Evolutionary conservation across 1,140 invertebrate species (phyloP), one percentile per base, ranked within the genome.

Genomic region (Drosophila mayri): DNA sequence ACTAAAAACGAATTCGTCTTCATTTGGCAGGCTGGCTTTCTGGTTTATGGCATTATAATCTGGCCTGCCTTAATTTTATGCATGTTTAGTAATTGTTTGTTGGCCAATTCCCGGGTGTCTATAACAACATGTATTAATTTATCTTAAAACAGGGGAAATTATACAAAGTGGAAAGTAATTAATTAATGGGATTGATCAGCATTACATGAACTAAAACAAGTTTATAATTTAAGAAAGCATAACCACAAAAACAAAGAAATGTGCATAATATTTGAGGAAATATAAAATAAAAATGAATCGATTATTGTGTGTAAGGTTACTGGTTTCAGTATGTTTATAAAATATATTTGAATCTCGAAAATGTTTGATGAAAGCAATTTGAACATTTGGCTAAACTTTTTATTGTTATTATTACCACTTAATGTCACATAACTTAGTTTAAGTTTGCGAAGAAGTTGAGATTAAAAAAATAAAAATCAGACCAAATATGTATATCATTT

Each of bases 1-100:
- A 35, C 35, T 22, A 49, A 41, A 65, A 64, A 54, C 50, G 25
- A 64, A 62, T 52, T 81, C 67, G 62, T 77, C 50, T 64, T 35
- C 35, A 43, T 55, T 35, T 25, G 20, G 20, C 8, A 8, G n/a
- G 41, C 38, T 20, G 37, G 38, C 20, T 35, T 37, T 68, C 30
- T 70, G 47, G 62, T 54, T 54, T 67, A 54, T n/a, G 30, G 47
- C n/a, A 10, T 40, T 30, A 54, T 70, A 66, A 30, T 30, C 6
- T 12, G n/a, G n/a, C 38, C 38, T 52, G n/a, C 5, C 62, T 52
- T 52, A 44, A 54, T 54, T 70, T 37, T 54, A 67, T 67, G 47
- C 66, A 44, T 67, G 62, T 54, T 54, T 67, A 38, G 62, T 54
- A 70, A 70, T 67, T 70, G 9, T 37, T 20, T 37, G 38, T 68